These are phyloP conservation scores for Agrotis segetum DNA, from an alignment of 2,888 invertebrate genomes.

Conservation along the genomic window DNA sequence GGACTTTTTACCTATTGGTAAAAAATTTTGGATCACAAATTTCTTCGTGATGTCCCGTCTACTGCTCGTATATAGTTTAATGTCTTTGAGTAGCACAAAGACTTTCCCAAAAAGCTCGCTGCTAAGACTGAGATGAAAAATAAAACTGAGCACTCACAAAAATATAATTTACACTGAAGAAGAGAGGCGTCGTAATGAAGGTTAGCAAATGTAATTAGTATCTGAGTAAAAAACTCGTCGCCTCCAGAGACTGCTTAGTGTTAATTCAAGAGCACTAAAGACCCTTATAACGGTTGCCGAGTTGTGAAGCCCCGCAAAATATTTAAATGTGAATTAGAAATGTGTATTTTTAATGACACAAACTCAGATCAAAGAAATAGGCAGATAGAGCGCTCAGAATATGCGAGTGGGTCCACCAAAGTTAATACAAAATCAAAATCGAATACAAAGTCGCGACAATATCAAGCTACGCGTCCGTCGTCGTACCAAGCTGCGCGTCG, in stretches of 20 bases:
- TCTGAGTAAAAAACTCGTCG: constrained; percentile 29
- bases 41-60: too few species aligned
- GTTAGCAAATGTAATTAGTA: constrained; percentile 47
- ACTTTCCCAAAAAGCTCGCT: neutral
- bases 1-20: too few species aligned
- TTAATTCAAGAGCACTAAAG: constrained; percentile 28
- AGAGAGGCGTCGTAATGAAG: constrained; percentile 19
- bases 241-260: constrained; percentile 17
- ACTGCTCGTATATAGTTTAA: too few species aligned
- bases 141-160: constrained; percentile 26
- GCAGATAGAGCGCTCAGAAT: too few species aligned
- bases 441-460: too few species aligned
- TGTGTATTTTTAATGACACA: constrained; percentile 17
- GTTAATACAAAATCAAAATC: too few species aligned
- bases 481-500: too few species aligned
- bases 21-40: too few species aligned
- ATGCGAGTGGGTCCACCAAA: too few species aligned
- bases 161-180: constrained; percentile 30
- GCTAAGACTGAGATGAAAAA: neutral
- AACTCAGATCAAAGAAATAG: too few species aligned
- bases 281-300: constrained; percentile 18
- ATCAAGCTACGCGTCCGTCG: too few species aligned
- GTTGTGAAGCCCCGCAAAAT: constrained; percentile 30
- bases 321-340: constrained; percentile 25
- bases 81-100: constrained; percentile 1